These are phyloP conservation scores for Shinisaurus crocodilurus DNA, from an alignment of 2,113 vertebrate species.

Conservation along the genomic window DNA sequence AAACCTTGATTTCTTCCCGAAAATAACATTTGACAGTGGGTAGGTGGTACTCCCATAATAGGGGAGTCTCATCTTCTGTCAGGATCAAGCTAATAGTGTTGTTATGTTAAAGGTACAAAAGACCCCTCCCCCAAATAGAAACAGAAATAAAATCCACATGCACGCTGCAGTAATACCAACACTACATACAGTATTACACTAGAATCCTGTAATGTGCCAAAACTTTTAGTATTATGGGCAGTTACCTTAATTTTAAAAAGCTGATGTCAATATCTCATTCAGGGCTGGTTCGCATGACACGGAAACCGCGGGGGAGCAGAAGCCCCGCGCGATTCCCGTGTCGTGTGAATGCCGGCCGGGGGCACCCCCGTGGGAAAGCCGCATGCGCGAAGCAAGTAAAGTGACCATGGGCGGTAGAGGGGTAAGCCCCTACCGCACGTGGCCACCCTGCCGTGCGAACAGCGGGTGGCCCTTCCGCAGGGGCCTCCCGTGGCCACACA, in stretches of 20 bases:
- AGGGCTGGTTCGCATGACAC: too few species aligned
- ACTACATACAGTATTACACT: constrained; percentile 19
- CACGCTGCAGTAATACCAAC: constrained; percentile 45
- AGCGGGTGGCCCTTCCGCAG: too few species aligned
- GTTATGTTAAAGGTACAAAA: constrained; percentile 25
- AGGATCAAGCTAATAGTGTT: constrained; percentile 19
- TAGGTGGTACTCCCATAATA: neutral
- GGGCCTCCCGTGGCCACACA: too few species aligned
- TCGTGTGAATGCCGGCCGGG: too few species aligned
- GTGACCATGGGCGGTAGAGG: too few species aligned
- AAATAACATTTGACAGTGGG: constrained; percentile 34
- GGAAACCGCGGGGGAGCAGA: too few species aligned
- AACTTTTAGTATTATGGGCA: constrained; percentile 14
- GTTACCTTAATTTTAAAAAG: constrained; percentile 1
- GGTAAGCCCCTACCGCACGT: too few species aligned
- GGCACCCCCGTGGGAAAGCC: too few species aligned
- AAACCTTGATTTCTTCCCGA: constrained; percentile 49
- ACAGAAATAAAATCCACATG: constrained; percentile 47
- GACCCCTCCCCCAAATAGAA: neutral
- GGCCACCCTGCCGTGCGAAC: too few species aligned
- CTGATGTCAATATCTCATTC: too few species aligned
- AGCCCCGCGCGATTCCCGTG: too few species aligned
- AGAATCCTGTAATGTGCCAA: constrained; percentile 12
- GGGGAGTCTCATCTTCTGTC: neutral
- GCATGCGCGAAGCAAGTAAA: too few species aligned